Evolutionary conservation across 1,140 invertebrate genomes (phyloP).

Genomic region (Ooceraea biroi): DNA sequence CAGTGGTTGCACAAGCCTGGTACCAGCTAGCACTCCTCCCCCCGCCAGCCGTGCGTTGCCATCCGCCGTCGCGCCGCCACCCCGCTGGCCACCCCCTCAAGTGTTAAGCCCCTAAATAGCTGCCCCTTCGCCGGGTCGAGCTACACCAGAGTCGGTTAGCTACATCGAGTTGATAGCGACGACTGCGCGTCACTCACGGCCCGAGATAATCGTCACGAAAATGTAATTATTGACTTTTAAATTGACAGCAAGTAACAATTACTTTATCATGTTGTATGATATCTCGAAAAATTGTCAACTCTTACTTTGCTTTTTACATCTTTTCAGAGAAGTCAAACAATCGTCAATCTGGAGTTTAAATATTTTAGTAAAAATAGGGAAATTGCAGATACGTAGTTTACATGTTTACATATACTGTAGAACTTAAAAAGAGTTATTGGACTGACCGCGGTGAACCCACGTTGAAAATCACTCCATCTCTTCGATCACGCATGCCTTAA

Average conservation of each 20-base stretch:
- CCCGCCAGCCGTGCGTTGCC: slow-evolving; percentile 16
- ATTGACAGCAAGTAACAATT: neutral
- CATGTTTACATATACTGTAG: neutral
- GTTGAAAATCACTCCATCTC: neutral
- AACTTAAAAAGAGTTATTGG: neutral
- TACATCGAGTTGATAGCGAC: slow-evolving; percentile 53
- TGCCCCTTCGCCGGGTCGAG: slow-evolving; percentile 75
- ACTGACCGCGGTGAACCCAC: neutral
- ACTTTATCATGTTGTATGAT: neutral
- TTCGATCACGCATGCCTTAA: neutral
- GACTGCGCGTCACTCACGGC: slow-evolving; percentile 31
- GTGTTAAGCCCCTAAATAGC: slow-evolving; percentile 86
- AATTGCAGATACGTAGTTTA: neutral
- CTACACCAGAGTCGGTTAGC: slow-evolving; percentile 68
- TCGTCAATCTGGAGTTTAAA: neutral
- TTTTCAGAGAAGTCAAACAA: too few species aligned
- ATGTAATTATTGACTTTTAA: neutral
- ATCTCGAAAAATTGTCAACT: neutral
- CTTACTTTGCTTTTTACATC: too few species aligned
- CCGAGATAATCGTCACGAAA: neutral
- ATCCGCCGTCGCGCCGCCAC: slow-evolving; percentile 65
- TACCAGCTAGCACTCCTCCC: slow-evolving; percentile 62
- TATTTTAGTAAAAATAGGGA: neutral
- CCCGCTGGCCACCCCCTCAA: slow-evolving; percentile 74
- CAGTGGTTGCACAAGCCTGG: slow-evolving; percentile 77